phyloP scores from a whole-genome alignment of 2,888 invertebrate genomes.

The Chrysopilus asiliformis region DNA sequence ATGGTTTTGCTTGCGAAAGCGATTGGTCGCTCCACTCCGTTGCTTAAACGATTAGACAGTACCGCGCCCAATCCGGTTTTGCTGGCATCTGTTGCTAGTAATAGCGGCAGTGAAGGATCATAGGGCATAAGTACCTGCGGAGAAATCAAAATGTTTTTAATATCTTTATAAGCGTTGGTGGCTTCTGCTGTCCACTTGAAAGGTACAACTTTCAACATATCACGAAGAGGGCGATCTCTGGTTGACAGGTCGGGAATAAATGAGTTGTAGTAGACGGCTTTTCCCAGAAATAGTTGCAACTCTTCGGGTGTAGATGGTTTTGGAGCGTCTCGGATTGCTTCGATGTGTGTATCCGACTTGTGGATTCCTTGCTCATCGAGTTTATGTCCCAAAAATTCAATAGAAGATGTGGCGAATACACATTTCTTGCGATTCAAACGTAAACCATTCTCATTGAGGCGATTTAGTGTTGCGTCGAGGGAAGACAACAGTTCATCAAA shows the following conservation, averaged over 20 bases:
- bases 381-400: slow-evolving; percentile 10
- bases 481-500: slow-evolving; percentile 8
- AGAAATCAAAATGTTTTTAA: slow-evolving; percentile 6
- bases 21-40: slow-evolving; percentile 9
- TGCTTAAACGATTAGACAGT: slow-evolving; percentile 8
- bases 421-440: slow-evolving; percentile 7
- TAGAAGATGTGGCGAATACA: no score
- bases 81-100: slow-evolving; percentile 12
- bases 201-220: not conserved
- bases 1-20: slow-evolving; percentile 7
- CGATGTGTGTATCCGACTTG: no score
- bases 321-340: no score
- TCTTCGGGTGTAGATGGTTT: no score
- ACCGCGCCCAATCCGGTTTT: slow-evolving; percentile 10
- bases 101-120: slow-evolving; percentile 8
- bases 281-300: no score
- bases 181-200: slow-evolving; percentile 1
- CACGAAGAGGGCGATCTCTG: no score
- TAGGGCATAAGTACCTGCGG: slow-evolving; percentile 11
- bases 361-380: slow-evolving; percentile 9
- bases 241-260: no score
- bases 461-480: not conserved
- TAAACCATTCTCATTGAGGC: slow-evolving; percentile 6
- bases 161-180: not conserved
- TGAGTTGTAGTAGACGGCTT: no score